Percentiles rank a stretch among this genome's conserved stretches.
These are phyloP conservation scores for Oreotrochilus melanogaster DNA, from an alignment of 2,113 vertebrate genomes.

Conservation along the genomic window DNA sequence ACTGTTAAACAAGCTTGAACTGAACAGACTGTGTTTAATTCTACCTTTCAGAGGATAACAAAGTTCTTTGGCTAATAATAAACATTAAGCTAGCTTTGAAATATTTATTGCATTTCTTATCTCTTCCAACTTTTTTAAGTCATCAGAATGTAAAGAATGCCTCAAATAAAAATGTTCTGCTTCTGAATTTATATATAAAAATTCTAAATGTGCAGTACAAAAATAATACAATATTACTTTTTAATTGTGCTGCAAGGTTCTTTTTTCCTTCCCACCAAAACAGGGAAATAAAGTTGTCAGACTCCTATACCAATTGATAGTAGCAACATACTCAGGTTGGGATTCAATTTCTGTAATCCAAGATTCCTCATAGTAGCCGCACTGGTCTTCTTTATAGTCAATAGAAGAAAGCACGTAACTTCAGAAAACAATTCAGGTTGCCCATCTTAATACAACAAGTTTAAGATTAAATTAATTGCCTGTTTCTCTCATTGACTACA, in stretches of 20 bases:
- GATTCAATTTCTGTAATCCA: background rate
- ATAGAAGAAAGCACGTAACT: background rate
- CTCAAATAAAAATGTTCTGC: background rate
- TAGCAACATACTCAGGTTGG: background rate
- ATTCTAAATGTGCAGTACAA: background rate
- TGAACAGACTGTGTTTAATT: background rate
- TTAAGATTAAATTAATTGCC: background rate
- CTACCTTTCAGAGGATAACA: slow-evolving; percentile 8
- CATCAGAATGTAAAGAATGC: background rate
- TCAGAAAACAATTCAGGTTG: background rate
- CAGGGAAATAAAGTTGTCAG: background rate
- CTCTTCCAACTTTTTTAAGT: background rate
- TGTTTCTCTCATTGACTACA: background rate
- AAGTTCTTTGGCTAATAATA: background rate
- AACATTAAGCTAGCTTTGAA: slow-evolving; percentile 34
- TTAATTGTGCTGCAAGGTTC: background rate
- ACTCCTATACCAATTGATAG: background rate
- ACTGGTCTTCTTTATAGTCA: background rate
- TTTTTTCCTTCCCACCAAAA: background rate
- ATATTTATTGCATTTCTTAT: background rate
- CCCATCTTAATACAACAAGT: background rate
- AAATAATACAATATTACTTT: background rate
- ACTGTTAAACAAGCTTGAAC: background rate
- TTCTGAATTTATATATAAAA: background rate
- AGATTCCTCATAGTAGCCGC: background rate